A percentile compares a stretch with the other conserved stretches of the same genome.
Conservation (phyloP, 2,888 invertebrate species). For the Xestobium rufovillosum region DNA sequence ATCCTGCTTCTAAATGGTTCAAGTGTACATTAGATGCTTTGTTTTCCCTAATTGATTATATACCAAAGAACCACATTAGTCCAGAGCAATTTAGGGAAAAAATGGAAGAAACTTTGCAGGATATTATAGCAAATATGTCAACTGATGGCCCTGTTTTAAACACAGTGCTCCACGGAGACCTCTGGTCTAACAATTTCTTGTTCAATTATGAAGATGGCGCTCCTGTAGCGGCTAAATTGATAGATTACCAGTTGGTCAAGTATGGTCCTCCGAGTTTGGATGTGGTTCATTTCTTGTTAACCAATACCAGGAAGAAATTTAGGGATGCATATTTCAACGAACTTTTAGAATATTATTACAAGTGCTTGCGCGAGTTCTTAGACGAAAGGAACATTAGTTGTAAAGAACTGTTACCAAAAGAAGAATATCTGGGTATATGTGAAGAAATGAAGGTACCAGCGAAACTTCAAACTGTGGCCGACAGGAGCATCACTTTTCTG, state of each 20-base stretch:
- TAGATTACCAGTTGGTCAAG: conserved; percentile 34
- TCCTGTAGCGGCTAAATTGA: conserved; percentile 24
- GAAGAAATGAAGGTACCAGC: conserved; percentile 20
- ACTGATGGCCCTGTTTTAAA: conserved; percentile 11
- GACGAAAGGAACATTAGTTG: conserved; percentile 17
- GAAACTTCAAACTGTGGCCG: conserved; percentile 29
- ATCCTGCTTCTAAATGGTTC: conserved; percentile 22
- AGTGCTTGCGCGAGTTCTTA: conserved; percentile 22
- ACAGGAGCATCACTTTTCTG: conserved; percentile 29
- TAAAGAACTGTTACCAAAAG: conserved; percentile 20
- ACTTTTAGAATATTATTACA: conserved; percentile 31
- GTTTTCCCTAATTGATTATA: conserved; percentile 24
- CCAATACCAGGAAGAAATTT: conserved; percentile 29
- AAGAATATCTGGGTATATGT: conserved; percentile 24
- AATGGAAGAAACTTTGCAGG: conserved; percentile 15
- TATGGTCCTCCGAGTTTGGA: conserved; percentile 32
- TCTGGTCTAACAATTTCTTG: conserved; percentile 36
- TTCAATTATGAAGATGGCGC: conserved; percentile 25
- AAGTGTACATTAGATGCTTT: conserved; percentile 25
- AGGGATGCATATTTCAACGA: conserved; percentile 25
- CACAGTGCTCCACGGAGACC: conserved; percentile 32
- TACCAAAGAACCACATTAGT: conserved; percentile 21
- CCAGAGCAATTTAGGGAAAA: conserved; percentile 22
- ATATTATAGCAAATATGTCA: not conserved
- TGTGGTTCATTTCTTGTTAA: conserved; percentile 29